Base-by-base conservation (phyloP, 23 tunicate species). In the Halocynthia roretzi region DNA sequence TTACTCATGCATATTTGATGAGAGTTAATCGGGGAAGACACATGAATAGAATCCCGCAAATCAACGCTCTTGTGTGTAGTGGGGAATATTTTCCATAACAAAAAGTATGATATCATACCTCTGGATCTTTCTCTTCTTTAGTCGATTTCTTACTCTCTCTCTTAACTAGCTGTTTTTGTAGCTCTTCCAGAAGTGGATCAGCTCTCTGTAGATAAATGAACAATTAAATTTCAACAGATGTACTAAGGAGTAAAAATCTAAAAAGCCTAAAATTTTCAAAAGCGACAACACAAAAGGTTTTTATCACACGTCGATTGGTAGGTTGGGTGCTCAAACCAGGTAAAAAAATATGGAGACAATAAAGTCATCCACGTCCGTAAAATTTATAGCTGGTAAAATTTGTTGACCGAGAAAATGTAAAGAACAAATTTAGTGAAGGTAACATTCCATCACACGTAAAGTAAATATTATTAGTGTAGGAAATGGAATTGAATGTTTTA, bases 81-180 rank as follows among this genome's bases (percentile, higher is more conserved):
- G 44, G n/a, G n/a, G n/a, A n/a, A 31, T 31, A 31, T 0, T 0
- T 31, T 31, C 44, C 44, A 31, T 31, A 31, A 31, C 44, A 31
- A 31, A 31, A 31, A 0, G 44, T 31, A 31, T 0, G 44, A 31
- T 31, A 31, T 31, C 44, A 31, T 67, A 31, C 17, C 12, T 50
- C 12, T 19, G 2, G 48, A 19, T 67, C 18, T 67, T 67, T 67
- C 48, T n/a, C 71, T 12, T 74, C 19, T 48, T 21, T 64, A 22
- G 78, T 62, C 18, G 55, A 14, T 48, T 74, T 74, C 10, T 52
- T 53, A 53, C 64, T 54, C 4, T 74, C 78, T 8, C 78, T 62
- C 67, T 74, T 74, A 54, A 54, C 78, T 8, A 74, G 68, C 22
- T 74, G 68, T 74, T 74, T 53, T 64, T 74, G 78, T 5, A 74